Percentiles rank a stretch among this genome's conserved stretches.
Evolutionary conservation across 1,140 invertebrate genomes (phyloP).

Genomic region (Goniozus legneri): DNA sequence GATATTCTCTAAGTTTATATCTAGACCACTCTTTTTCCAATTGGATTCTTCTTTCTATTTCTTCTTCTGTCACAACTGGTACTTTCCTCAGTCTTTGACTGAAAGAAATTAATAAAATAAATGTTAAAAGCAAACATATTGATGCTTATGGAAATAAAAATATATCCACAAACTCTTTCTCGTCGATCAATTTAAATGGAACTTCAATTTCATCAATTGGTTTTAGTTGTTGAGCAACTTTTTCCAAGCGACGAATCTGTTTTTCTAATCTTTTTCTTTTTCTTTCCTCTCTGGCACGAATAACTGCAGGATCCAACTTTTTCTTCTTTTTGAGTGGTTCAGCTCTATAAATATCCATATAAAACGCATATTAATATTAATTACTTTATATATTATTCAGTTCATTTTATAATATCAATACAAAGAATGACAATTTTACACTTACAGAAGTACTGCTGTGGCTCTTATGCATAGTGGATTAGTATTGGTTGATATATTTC

Average conservation of each 20-base stretch:
- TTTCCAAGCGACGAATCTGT: constrained; percentile 74
- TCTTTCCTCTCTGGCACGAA: constrained; percentile 75
- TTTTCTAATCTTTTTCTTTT: constrained; percentile 79
- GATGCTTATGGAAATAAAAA: constrained; percentile 5
- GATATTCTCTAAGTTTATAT: constrained; percentile 64
- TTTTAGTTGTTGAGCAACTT: constrained; percentile 72
- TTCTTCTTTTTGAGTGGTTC: constrained; percentile 89
- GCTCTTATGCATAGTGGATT: too few relatives aligned
- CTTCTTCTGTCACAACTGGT: constrained; percentile 46
- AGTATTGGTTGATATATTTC: too few relatives aligned
- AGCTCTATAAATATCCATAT: constrained; percentile 60
- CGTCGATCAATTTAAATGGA: constrained; percentile 62
- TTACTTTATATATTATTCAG: too few relatives aligned
- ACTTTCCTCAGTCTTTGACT: constrained; percentile 58
- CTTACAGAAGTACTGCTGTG: too few relatives aligned
- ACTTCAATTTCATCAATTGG: constrained; percentile 79
- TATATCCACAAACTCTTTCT: constrained; percentile 57
- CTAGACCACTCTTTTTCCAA: constrained; percentile 70
- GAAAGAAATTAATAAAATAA: neutral
- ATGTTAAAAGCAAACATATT: neutral
- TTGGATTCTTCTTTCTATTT: constrained; percentile 55
- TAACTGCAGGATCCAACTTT: constrained; percentile 73
- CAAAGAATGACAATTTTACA: too few relatives aligned
- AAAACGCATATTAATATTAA: too few relatives aligned
- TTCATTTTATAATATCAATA: too few relatives aligned